These are phyloP conservation scores for Alosa sapidissima DNA, from an alignment of 2,797 vertebrate species.

Conservation along the genomic window DNA sequence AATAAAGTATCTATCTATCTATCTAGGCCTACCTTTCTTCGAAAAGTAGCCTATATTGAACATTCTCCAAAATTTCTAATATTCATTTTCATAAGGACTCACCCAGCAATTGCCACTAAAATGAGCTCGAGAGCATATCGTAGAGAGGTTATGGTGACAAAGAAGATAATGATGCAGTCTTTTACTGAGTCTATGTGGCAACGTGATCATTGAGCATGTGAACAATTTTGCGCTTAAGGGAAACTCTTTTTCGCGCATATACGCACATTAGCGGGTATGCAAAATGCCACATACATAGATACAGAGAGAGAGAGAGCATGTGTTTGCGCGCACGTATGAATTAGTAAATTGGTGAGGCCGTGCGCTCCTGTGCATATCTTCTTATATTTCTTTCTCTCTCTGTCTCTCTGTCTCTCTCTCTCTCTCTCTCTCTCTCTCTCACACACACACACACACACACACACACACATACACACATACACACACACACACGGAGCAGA, in stretches of 20 bases:
- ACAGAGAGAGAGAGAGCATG: background rate
- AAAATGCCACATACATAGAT: background rate
- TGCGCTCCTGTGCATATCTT: too few species aligned
- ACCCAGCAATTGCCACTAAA: background rate
- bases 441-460: constrained; percentile 50
- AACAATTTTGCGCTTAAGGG: background rate
- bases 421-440: constrained; percentile 49
- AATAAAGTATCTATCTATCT: too few species aligned
- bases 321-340: too few species aligned
- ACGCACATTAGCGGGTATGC: background rate
- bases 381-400: background rate
- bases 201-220: background rate
- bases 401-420: background rate
- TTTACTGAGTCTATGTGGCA: background rate
- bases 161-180: background rate
- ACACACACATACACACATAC: constrained; percentile 50
- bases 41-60: background rate
- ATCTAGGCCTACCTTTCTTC: background rate
- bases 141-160: background rate
- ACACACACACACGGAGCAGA: constrained; percentile 63
- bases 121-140: too few species aligned
- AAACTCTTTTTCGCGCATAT: background rate
- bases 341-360: too few species aligned
- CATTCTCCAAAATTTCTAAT: too few species aligned
- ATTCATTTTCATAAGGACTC: too few species aligned